Base-by-base conservation (phyloP, 2,113 vertebrate species). In the Percina caprodes region DNA sequence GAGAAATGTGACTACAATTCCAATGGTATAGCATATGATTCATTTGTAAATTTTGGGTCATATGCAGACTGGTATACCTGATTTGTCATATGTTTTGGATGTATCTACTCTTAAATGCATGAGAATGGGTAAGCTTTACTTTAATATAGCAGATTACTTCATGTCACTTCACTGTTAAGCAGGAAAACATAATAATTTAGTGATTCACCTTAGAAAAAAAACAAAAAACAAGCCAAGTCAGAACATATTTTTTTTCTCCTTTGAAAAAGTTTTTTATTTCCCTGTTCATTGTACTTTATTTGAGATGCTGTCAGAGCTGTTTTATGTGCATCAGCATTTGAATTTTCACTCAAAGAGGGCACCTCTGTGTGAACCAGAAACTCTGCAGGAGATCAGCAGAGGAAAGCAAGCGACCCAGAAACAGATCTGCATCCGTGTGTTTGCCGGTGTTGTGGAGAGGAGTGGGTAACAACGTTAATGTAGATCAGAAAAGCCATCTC, bases 281-380 rank as follows among this genome's bases (percentile, higher is more conserved):
- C 15, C 54, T 79, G 70, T 86, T 83, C 83, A 76, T 79, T 84
- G 86, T 51, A 75, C 79, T 82, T 86, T 74, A 78, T 84, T 90
- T 86, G 85, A 82, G 39, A 59, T 79, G 83, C 83, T 90, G 91
- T 85, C 86, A 79, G 56, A 60, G 68, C 59, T 6, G 68, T 86
- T 89, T 92, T 73, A 88, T 82, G 69, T 85, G 89, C 74, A 61
- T 79, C 84, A 79, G 87, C 86, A 85, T 91, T 83, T 85, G 80
- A 83, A 82, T 86, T 80, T 80, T 55, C 8, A 48, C 85, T 90
- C 87, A 79, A 87, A 90, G 69, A 63, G 58, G 85, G 84, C 74
- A 88, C 76, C 85, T 91, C 80, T 74, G 83, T 68, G 73, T 93
- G 89, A 92, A 92, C 90, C 88, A 79, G 63, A 86, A 88, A 79